Evolutionary conservation across 1,140 invertebrate species (phyloP).

Genomic region (Phymastichus coffea): DNA sequence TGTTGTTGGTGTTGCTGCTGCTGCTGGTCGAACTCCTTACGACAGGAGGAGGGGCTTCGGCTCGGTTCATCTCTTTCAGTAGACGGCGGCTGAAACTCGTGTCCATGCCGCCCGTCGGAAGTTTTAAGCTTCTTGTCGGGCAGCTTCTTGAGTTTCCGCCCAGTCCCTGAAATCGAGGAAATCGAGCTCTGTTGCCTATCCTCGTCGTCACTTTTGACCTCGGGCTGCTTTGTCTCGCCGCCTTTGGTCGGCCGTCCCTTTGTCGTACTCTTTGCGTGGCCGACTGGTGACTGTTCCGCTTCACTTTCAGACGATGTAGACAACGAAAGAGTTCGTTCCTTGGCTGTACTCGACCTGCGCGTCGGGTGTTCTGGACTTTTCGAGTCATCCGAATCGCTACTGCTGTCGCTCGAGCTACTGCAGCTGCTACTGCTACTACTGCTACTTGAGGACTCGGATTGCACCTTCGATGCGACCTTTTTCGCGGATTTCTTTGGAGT

Average conservation of each 20-base stretch:
- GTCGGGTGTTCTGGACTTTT: constrained; percentile 33
- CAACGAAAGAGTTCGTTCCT: constrained; percentile 44
- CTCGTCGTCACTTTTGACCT: constrained; percentile 25
- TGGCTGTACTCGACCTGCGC: constrained; percentile 25
- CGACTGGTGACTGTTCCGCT: constrained; percentile 24
- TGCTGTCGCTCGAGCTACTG: constrained; percentile 49
- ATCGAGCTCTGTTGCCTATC: background rate
- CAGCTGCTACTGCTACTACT: constrained; percentile 46
- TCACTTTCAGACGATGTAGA: constrained; percentile 52
- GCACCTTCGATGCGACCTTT: constrained; percentile 32
- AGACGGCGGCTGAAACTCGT: constrained; percentile 70
- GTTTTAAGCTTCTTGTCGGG: constrained; percentile 84
- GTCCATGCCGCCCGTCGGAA: constrained; percentile 77
- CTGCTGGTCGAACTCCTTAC: too few species aligned
- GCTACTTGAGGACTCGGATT: constrained; percentile 39
- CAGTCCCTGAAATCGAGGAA: constrained; percentile 42
- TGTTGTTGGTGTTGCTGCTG: constrained; percentile 32
- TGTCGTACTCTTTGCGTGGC: constrained; percentile 29
- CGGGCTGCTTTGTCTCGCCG: background rate
- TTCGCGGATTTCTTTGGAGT: constrained; percentile 40
- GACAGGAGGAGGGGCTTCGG: constrained; percentile 54
- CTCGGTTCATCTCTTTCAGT: constrained; percentile 72
- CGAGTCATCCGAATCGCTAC: constrained; percentile 49
- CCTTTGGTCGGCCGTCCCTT: constrained; percentile 13
- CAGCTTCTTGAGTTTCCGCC: constrained; percentile 66